A percentile compares a stretch with the other conserved stretches of the same genome.
phyloP scores from a whole-genome alignment of 1,140 invertebrate genomes.

The Camponotus pennsylvanicus region DNA sequence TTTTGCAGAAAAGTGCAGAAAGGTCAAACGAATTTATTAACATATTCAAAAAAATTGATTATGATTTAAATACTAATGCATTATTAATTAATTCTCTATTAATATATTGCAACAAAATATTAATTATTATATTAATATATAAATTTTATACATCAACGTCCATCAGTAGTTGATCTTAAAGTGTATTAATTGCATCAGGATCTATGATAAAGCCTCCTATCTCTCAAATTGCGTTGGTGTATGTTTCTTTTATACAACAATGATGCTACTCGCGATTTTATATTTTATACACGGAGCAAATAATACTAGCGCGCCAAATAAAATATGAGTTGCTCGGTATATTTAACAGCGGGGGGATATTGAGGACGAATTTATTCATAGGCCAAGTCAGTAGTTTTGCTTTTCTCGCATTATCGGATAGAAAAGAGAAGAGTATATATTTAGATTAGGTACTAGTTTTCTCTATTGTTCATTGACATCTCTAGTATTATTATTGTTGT shows the following conservation, averaged over 20 bases:
- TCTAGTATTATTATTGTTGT: not conserved
- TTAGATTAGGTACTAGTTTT: not conserved
- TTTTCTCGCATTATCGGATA: not conserved
- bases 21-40: not conserved
- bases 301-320: slow-evolving; percentile 6
- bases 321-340: not conserved
- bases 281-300: not conserved
- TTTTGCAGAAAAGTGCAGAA: no score
- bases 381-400: not conserved
- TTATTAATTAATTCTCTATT: slow-evolving; percentile 6
- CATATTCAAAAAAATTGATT: not conserved
- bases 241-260: slow-evolving; percentile 19
- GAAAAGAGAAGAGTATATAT: not conserved
- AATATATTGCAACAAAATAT: not conserved
- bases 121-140: not conserved
- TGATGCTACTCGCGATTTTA: not conserved
- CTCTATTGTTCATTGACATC: not conserved
- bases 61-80: no score
- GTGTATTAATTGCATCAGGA: not conserved
- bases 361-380: slow-evolving; percentile 26
- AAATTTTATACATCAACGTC: not conserved
- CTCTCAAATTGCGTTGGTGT: not conserved
- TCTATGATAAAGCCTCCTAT: not conserved
- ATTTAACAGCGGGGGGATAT: not conserved
- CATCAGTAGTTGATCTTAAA: not conserved